Evolutionary conservation across 2,888 invertebrate species (phyloP), one percentile per base, ranked within the genome.

Genomic region (Pristionchus entomophagus): DNA sequence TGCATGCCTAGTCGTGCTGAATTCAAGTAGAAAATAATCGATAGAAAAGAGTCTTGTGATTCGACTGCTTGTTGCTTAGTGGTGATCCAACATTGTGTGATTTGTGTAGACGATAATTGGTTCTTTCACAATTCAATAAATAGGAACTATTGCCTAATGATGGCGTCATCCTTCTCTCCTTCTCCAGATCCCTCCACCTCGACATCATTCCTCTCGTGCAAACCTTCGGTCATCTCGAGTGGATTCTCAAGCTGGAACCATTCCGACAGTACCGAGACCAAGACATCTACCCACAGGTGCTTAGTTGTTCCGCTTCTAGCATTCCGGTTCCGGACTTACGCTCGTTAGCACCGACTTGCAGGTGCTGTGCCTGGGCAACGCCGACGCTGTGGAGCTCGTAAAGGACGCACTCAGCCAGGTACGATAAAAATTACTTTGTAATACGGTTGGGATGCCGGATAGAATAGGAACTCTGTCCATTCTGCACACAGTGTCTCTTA

Each of bases 201-300:
- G 95, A 95, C 88, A 95, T 96, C 0, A 96, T 97, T 90, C 97
- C 97, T 0, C 94, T 97, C 83, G 94, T 97, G n/a, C 97, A 96
- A 94, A 96, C 96, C 0, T 97, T 97, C 93, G 97, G 96, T 0
- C 97, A 97, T 93, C 94, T 97, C 94, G 97, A 97, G 94, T 96
- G 96, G 94, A 95, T 96, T 0, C 94, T 97, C 80, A 97, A 97
- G 92, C 94, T 96, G 38, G 94, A 95, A 49, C 94, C 96, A 86
- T 96, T 95, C 92, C 94, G 95, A 86, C 95, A 96, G 86, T 94
- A 96, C 83, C 94, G 97, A 88, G 97, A 97, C 94, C 94, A 95
- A 0, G 93, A 94, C 0, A 93, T 94, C 35, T 95, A 95, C 91
- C 94, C 95, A 95, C 90, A 91, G 88, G 91, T 32, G 29, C 12